These are phyloP conservation scores for Oryzias melastigma DNA, from an alignment of 2,113 vertebrate species.

Conservation along the genomic window DNA sequence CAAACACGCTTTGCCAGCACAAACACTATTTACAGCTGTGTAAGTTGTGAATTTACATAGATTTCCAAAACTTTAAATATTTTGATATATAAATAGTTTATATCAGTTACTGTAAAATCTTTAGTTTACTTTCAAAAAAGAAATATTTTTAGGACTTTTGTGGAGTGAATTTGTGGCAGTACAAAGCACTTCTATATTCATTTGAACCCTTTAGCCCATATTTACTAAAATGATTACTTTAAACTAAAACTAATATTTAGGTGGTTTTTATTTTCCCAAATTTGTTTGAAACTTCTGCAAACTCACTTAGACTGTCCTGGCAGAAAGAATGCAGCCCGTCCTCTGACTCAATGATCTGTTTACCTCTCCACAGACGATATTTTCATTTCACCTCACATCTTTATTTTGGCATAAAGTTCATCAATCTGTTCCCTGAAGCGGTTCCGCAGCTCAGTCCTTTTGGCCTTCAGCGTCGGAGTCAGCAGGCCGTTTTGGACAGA, in stretches of 20 bases:
- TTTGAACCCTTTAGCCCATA: background rate
- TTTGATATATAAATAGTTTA: constrained; percentile 45
- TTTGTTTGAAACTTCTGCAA: background rate
- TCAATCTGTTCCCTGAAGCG: constrained; percentile 86
- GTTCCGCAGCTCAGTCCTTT: constrained; percentile 84
- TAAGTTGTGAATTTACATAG: constrained; percentile 59
- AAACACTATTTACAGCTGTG: constrained; percentile 60
- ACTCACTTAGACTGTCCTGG: constrained; percentile 4
- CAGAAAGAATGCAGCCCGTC: background rate
- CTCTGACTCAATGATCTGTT: constrained; percentile 7
- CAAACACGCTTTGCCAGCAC: constrained; percentile 39
- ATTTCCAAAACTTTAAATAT: constrained; percentile 42
- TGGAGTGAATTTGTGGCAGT: constrained; percentile 3
- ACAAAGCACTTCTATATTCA: constrained; percentile 15
- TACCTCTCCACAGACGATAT: constrained; percentile 8
- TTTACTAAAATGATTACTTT: background rate
- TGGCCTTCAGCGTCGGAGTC: constrained; percentile 94
- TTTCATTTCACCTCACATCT: constrained; percentile 72
- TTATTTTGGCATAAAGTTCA: constrained; percentile 89
- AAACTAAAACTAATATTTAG: no score
- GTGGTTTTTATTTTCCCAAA: no score
- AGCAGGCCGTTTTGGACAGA: constrained; percentile 90
- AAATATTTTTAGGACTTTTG: constrained; percentile 14
- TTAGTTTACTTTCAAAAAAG: constrained; percentile 5
- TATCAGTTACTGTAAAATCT: constrained; percentile 28